Percentiles rank a stretch among this genome's conserved stretches.
Evolutionary conservation across 2,888 invertebrate genomes (phyloP).

Genomic region (Argyra leucocephala): DNA sequence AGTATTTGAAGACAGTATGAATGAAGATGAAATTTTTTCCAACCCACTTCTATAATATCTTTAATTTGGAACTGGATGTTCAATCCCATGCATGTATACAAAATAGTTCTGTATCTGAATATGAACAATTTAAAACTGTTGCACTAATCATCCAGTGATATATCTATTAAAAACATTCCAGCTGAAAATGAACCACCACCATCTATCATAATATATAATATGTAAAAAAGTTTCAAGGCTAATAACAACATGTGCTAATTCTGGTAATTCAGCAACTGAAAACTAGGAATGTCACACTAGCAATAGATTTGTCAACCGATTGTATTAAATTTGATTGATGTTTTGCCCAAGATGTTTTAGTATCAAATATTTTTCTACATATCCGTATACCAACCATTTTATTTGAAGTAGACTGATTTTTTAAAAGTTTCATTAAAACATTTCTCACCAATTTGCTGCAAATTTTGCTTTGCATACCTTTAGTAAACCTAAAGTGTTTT

Average conservation of each 20-base stretch:
- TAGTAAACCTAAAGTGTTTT: constrained; percentile 90
- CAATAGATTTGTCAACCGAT: constrained; percentile 63
- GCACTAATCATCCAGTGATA: constrained; percentile 99
- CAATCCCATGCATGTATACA: constrained; percentile 93
- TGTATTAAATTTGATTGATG: constrained; percentile 44
- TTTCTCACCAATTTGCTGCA: constrained; percentile 68
- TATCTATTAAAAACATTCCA: constrained; percentile 95
- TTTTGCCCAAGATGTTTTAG: constrained; percentile 69
- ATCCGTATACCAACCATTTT: constrained; percentile 87
- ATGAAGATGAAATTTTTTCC: too few species aligned
- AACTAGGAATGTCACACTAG: constrained; percentile 78
- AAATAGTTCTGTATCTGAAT: constrained; percentile 87
- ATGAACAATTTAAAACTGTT: constrained; percentile 95
- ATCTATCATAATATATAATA: constrained; percentile 99
- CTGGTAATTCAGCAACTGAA: constrained; percentile 91
- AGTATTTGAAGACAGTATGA: too few species aligned
- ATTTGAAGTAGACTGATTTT: constrained; percentile 76
- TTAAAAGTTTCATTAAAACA: constrained; percentile 74
- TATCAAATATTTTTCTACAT: constrained; percentile 70
- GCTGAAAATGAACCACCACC: constrained; percentile 99
- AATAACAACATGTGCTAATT: constrained; percentile 88
- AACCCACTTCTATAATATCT: too few species aligned
- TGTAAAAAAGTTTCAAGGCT: constrained; percentile 77
- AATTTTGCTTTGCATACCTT: constrained; percentile 78
- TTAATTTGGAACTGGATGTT: too few species aligned